Base-by-base conservation (phyloP, 1,140 invertebrate genomes). In the Drosophila saltans region DNA sequence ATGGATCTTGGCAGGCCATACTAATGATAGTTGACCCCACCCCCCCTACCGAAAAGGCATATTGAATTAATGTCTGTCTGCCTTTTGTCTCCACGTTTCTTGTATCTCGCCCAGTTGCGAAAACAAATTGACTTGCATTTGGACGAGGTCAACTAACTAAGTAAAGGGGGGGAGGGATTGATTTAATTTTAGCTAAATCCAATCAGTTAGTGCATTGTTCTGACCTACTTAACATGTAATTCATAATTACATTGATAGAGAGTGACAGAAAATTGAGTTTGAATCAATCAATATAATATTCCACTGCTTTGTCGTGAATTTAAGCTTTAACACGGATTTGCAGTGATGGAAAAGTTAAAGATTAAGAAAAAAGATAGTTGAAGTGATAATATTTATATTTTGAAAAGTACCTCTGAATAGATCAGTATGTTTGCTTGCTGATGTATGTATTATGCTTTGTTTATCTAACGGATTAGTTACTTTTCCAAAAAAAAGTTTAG, bases 11-110 rank as follows among this genome's bases (percentile, higher is more conserved):
- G 57, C 8, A 39, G 57, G 57, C 57, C 39, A 59, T 43, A 61
- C 78, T 78, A 78, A 78, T 78, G 75, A 77, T 78, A 78, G 75
- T 78, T 78, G 69, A 78, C 76, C 75, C 41, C 74, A 16, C 33
- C 33, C 33, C 3, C 33, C 33, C 33, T 5, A 3, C 33, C 66
- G 60, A 62, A 52, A 52, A 77, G 71, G 74, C 74, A 77, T 77
- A 77, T 77, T 77, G 74, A 77, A 77, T 77, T 77, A 77, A 77
- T 77, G 74, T 77, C 77, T 65, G 74, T 52, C 45, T 52, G 45
- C 45, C 74, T 77, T 77, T 77, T 77, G 74, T 70, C 74, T 70
- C 59, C 59, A 16, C 75, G 58, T n/a, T 16, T 28, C 39, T 55
- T 11, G 36, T 52, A 2, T 52, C 21, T 68, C 24, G 36, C n/a